Base-by-base conservation (phyloP, 2,888 invertebrate genomes). In the Calameuta idolon region DNA sequence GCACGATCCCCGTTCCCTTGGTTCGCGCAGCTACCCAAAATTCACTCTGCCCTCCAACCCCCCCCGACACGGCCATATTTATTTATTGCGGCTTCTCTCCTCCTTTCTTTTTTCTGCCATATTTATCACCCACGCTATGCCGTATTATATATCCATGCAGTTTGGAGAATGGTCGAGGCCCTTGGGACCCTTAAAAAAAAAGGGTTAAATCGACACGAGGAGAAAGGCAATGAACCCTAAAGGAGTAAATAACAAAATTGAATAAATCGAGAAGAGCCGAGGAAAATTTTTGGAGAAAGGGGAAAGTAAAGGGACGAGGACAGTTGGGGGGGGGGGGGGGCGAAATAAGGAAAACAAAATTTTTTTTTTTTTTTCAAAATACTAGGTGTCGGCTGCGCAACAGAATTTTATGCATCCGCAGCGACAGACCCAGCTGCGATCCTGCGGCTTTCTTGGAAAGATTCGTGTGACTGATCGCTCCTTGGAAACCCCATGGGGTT, bases 81-180 rank as follows among this genome's bases (percentile, higher is more conserved):
- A 85, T 85, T 85, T 84, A 85, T 82, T 81, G 79, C 83, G 80
- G 79, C 81, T 78, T 23, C 31, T 79, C 79, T 85, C 78, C 77
- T 85, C 83, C 81, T 84, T 85, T 85, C n/a, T 85, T 84, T 40
- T 15, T 55, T 23, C 2, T 23, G 2, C 83, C 85, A 85, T 85
- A 85, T 85, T 85, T 85, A 85, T 85, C 84, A 81, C 84, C 82
- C 55, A 55, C 55, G 55, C 40, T 9, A 40, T 23, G 40, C 55
- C 55, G 23, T 55, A 55, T 55, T 55, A 55, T 55, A 55, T 55
- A 55, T 55, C 55, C 23, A 23, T 55, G 23, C 23, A 23, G 23
- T 55, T 23, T 55, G 55, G 55, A 23, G 55, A 55, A 55, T 23
- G 55, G 55, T 23, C 55, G 55, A 23, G 9, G 9, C 23, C 55